phyloP scores from a whole-genome alignment of 2,888 invertebrate species.

The Macaria notata region DNA sequence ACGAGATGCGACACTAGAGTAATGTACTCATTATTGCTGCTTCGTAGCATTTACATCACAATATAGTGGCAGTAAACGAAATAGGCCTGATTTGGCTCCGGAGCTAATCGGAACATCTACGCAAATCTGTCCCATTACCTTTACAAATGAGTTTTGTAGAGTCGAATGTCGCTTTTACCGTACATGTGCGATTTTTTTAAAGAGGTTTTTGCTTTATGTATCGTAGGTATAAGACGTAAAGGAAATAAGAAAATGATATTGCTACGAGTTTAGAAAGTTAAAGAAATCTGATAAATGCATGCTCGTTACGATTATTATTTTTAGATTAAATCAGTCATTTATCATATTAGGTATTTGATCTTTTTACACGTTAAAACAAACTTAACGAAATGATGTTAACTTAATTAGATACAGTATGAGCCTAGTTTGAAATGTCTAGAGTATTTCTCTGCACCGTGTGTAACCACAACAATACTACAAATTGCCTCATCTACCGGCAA shows the following conservation, averaged over 20 bases:
- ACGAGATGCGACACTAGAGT: slow-evolving; percentile 17
- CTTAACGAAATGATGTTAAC: too few relatives aligned
- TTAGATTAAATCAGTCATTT: too few relatives aligned
- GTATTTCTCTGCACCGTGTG: not conserved
- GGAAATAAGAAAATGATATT: too few relatives aligned
- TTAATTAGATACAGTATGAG: not conserved
- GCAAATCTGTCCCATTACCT: slow-evolving; percentile 8
- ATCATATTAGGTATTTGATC: too few relatives aligned
- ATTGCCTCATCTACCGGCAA: slow-evolving; percentile 11
- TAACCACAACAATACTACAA: slow-evolving; percentile 11
- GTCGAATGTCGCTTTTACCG: not conserved
- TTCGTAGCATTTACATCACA: slow-evolving; percentile 29
- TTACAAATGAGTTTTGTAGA: slow-evolving; percentile 8
- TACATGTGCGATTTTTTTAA: too few relatives aligned
- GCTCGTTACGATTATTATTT: too few relatives aligned
- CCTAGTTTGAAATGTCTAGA: not conserved
- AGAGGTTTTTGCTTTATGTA: too few relatives aligned
- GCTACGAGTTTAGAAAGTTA: too few relatives aligned
- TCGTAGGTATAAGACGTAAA: too few relatives aligned
- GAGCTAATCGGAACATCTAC: slow-evolving; percentile 15
- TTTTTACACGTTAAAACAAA: too few relatives aligned
- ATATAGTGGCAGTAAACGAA: slow-evolving; percentile 2
- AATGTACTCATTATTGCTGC: slow-evolving; percentile 37
- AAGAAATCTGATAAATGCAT: too few relatives aligned
- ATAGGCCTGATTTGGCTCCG: slow-evolving; percentile 14